Base-by-base conservation (phyloP, 2,888 invertebrate species). In the Metacarcinus magister region DNA sequence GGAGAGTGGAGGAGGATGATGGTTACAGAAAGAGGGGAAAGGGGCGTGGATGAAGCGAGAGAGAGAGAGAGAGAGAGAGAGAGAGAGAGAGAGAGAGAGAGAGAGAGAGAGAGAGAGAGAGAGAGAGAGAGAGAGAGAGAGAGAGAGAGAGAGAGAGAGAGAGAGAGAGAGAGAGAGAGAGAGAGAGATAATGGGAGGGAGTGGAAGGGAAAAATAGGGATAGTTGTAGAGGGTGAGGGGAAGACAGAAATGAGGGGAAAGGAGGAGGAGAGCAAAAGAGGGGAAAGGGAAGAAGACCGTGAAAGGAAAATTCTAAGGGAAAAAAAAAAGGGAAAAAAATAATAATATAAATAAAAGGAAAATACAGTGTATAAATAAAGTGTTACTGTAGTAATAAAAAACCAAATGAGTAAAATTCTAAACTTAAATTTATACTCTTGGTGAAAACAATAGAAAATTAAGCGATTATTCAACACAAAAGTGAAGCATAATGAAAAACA, bases 171-270 rank as follows among this genome's bases (percentile, higher is more conserved):
- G 82, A 44, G 75, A 75, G 82, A 44, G 94, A 87, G 43, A 87
- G 94, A 54, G 87, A 48, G 54, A 48, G n/a, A 43, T 54, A 39
- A 60, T 44, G 23, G 75, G 94, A 87, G 94, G 90, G 90, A 90
- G 46, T 28, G 94, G 19, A 54, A 39, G 39, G 46, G 43, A 94
- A 87, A 28, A 60, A 39, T 43, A n/a, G 67, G 44, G 44, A n/a
- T 44, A 67, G 19, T 5, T 16, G 87, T 44, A 43, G 13, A 94
- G 87, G 8, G 54, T 39, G 23, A 43, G 93, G 67, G 60, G 93
- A 54, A 32, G 44, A 44, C 28, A 44, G 28, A 32, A 54, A 46
- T 39, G 44, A 60, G 93, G 67, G 44, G 44, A 75, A 19, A 44
- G 28, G 28, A 46, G 44, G 46, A 54, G n/a, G 82, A 5, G 87